phyloP scores from a whole-genome alignment of 2,888 invertebrate species.

The Meta bourneti region DNA sequence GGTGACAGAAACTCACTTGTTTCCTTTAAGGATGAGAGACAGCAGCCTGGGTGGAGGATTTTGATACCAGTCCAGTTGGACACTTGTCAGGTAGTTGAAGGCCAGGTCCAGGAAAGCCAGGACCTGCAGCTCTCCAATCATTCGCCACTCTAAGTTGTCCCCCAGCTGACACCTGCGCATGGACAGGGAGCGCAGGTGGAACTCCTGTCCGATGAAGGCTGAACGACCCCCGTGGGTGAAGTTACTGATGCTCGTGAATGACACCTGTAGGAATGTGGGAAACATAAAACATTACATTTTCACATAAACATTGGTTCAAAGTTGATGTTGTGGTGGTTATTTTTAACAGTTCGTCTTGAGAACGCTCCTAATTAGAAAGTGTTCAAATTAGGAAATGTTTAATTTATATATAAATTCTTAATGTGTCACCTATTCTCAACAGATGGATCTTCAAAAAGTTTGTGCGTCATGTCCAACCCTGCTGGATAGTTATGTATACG shows the following conservation, averaged over 20 bases:
- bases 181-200: conserved; percentile 24
- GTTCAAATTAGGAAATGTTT: too few species aligned
- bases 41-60: conserved; percentile 43
- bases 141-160: conserved; percentile 52
- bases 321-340: background rate
- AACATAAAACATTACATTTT: background rate
- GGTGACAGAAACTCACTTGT: conserved; percentile 37
- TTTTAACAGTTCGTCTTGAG: background rate
- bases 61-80: conserved; percentile 53
- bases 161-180: conserved; percentile 60
- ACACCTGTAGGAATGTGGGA: conserved; percentile 11
- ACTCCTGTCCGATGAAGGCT: conserved; percentile 53
- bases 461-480: too few species aligned
- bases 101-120: conserved; percentile 56
- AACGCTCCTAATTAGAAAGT: too few species aligned
- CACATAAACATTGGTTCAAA: background rate
- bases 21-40: conserved; percentile 55
- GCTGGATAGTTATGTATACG: too few species aligned
- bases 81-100: conserved; percentile 45
- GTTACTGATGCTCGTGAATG: conserved; percentile 42
- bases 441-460: too few species aligned
- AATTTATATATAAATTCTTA: too few species aligned
- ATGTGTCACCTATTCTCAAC: too few species aligned
- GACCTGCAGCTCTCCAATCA: conserved; percentile 45
- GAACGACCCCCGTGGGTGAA: conserved; percentile 59